Evolutionary conservation across 1,140 invertebrate species (phyloP).

Genomic region (Triops cancriformis): DNA sequence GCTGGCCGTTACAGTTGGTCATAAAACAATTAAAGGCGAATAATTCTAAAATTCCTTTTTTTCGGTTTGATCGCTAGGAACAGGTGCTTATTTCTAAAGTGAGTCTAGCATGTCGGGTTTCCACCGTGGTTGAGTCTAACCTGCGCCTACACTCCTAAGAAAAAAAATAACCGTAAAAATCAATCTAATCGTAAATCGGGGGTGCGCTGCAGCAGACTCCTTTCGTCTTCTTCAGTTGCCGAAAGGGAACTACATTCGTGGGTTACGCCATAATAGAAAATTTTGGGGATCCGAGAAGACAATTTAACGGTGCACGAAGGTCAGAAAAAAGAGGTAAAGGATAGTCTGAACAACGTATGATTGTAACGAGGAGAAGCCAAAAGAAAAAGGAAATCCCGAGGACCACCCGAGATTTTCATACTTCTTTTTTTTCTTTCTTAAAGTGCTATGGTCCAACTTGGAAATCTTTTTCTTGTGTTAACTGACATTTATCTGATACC

Average conservation of each 20-base stretch:
- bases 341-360: not conserved
- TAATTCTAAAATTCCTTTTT: too few relatives aligned
- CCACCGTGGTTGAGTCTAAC: too few relatives aligned
- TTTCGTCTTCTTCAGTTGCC: not conserved
- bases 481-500: slow-evolving; percentile 6
- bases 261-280: slow-evolving; percentile 1
- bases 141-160: too few relatives aligned
- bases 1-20: too few relatives aligned
- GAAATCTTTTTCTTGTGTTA: not conserved
- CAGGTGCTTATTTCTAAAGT: too few relatives aligned
- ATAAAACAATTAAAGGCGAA: too few relatives aligned
- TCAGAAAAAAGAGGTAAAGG: not conserved
- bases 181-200: too few relatives aligned
- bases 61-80: too few relatives aligned
- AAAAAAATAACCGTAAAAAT: too few relatives aligned
- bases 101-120: too few relatives aligned
- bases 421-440: not conserved
- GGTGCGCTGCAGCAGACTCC: too few relatives aligned
- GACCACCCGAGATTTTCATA: slow-evolving; percentile 6
- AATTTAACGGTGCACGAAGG: not conserved
- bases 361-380: not conserved
- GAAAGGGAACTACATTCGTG: not conserved
- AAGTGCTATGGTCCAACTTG: not conserved
- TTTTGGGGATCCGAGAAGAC: not conserved
- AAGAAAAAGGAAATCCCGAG: not conserved